phyloP scores from a whole-genome alignment of 2,888 invertebrate genomes.

The Cartodere bifasciata region DNA sequence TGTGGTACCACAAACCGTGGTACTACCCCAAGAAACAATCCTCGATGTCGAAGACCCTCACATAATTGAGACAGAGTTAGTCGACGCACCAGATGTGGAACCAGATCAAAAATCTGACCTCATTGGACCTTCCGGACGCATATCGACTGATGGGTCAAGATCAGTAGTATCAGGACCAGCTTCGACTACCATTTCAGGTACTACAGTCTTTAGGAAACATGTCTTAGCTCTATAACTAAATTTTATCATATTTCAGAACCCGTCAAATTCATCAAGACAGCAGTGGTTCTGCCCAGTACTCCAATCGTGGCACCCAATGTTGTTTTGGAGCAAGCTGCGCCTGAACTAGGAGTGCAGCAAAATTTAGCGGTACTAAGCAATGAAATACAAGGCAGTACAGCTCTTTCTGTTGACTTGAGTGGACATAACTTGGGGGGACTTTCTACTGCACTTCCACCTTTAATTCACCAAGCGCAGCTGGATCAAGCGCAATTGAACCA shows the following conservation, averaged over 20 bases:
- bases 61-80: constrained; percentile 21
- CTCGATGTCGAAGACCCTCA: constrained; percentile 18
- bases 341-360: too few species aligned
- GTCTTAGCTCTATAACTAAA: neutral
- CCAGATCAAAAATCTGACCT: constrained; percentile 23
- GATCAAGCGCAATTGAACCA: too few species aligned
- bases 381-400: too few species aligned
- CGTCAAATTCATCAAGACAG: constrained; percentile 6
- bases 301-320: constrained; percentile 15
- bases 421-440: too few species aligned
- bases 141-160: constrained; percentile 26
- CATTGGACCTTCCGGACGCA: constrained; percentile 29
- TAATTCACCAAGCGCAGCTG: too few species aligned
- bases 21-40: too few species aligned
- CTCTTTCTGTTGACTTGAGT: too few species aligned
- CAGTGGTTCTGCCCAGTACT: constrained; percentile 13
- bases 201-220: too few species aligned
- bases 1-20: constrained; percentile 15
- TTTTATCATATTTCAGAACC: constrained; percentile 14
- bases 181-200: constrained; percentile 29
- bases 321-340: too few species aligned
- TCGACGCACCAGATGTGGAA: constrained; percentile 20
- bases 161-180: constrained; percentile 29
- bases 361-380: too few species aligned
- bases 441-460: too few species aligned